Percentiles rank a stretch among this genome's conserved stretches.
These are phyloP conservation scores for Neoascia interrupta DNA, from an alignment of 2,888 invertebrate species.

Conservation along the genomic window DNA sequence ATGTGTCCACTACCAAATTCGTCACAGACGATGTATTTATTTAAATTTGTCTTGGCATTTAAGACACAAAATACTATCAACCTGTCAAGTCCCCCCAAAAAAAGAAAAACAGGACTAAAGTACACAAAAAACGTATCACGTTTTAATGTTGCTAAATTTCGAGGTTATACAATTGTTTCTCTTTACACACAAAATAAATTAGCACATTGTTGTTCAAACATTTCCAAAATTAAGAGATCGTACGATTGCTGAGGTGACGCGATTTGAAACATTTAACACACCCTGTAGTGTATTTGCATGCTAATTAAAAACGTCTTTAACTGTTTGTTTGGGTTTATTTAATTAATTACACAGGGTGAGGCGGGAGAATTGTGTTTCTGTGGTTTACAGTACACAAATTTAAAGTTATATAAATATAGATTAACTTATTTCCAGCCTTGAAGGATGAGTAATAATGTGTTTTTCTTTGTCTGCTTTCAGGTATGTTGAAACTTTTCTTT, in stretches of 20 bases:
- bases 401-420: background rate
- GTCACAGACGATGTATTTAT: conserved; percentile 29
- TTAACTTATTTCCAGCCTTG: background rate
- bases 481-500: conserved; percentile 53
- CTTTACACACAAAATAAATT: conserved; percentile 19
- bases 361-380: no score
- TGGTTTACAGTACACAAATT: background rate
- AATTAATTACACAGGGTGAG: no score
- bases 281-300: conserved; percentile 38
- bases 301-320: conserved; percentile 42
- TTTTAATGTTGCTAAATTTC: background rate
- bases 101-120: conserved; percentile 7
- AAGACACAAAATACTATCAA: no score
- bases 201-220: conserved; percentile 33
- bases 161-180: conserved; percentile 1
- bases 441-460: conserved; percentile 20
- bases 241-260: conserved; percentile 27
- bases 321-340: conserved; percentile 21
- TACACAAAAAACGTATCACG: background rate
- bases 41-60: conserved; percentile 3
- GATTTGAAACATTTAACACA: conserved; percentile 36
- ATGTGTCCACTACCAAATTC: conserved; percentile 2
- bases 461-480: conserved; percentile 30
- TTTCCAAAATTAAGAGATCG: conserved; percentile 22
- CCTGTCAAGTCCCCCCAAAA: no score